A percentile compares a stretch with the other conserved stretches of the same genome.
Conservation (phyloP, 2,113 vertebrate genomes). For the Calidris pugnax region DNA sequence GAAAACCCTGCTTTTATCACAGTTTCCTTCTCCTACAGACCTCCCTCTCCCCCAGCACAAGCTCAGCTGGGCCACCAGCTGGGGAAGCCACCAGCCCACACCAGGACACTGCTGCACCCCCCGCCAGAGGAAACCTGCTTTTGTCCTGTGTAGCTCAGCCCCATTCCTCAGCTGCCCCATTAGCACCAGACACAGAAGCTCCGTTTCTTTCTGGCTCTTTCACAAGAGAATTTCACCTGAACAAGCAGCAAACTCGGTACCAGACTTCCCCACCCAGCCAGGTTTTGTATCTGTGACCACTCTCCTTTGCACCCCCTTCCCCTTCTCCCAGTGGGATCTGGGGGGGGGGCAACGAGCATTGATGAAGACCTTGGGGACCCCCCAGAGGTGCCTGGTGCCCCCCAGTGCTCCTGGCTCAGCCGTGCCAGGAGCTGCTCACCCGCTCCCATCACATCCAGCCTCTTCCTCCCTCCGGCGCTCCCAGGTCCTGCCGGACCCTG, state of each 20-base stretch:
- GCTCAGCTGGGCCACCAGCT: accelerated
- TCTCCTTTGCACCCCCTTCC: background rate
- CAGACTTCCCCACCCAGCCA: background rate
- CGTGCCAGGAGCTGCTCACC: accelerated
- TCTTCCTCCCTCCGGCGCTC: background rate
- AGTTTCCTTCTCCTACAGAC: background rate
- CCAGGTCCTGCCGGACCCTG: background rate
- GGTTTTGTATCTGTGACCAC: accelerated
- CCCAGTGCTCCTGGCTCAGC: background rate
- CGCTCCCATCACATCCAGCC: background rate
- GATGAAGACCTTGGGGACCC: background rate
- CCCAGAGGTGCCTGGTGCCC: background rate
- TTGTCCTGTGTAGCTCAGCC: background rate
- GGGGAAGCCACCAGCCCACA: background rate
- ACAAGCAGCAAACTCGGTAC: background rate
- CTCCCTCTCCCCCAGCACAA: background rate
- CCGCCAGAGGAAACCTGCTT: background rate
- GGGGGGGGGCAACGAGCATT: accelerated
- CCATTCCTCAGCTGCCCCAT: background rate
- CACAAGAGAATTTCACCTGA: background rate
- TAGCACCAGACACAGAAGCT: background rate
- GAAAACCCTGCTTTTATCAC: background rate
- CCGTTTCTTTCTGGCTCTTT: accelerated
- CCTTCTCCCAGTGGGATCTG: background rate
- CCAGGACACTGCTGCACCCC: background rate